Conservation (phyloP, 2,888 invertebrate species). For the Iphiclides podalirius region DNA sequence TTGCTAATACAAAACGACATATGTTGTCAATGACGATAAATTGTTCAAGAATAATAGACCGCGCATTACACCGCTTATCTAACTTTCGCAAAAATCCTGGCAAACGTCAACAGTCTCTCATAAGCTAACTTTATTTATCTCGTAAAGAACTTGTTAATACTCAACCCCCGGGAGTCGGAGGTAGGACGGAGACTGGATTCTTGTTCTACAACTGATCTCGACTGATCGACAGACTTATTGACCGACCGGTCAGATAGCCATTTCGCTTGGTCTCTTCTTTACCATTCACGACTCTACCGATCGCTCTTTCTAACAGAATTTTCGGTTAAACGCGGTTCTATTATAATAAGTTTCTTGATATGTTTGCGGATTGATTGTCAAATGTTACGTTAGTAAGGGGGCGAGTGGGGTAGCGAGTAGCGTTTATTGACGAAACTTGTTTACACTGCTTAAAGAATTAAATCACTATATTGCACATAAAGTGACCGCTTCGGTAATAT, state of each 20-base stretch:
- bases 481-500: conserved; percentile 40
- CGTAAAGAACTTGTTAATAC: conserved; percentile 75
- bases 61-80: conserved; percentile 27
- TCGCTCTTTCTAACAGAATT: conserved; percentile 31
- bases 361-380: conserved; percentile 47
- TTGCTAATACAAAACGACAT: no score
- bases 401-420: conserved; percentile 39
- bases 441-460: conserved; percentile 74
- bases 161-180: conserved; percentile 54
- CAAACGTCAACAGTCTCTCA: conserved; percentile 61
- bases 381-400: conserved; percentile 40
- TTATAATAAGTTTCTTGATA: conserved; percentile 39
- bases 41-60: conserved; percentile 8
- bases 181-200: conserved; percentile 51
- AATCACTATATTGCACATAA: conserved; percentile 58
- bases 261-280: conserved; percentile 48
- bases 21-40: conserved; percentile 10
- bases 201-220: conserved; percentile 39
- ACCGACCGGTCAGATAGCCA: conserved; percentile 35
- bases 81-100: conserved; percentile 39
- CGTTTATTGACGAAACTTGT: conserved; percentile 65
- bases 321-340: conserved; percentile 35
- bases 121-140: conserved; percentile 73
- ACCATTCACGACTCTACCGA: conserved; percentile 38
- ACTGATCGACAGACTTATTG: conserved; percentile 42